Base-by-base conservation (phyloP, 2,113 vertebrate genomes). In the Motacilla tschutschensis region DNA sequence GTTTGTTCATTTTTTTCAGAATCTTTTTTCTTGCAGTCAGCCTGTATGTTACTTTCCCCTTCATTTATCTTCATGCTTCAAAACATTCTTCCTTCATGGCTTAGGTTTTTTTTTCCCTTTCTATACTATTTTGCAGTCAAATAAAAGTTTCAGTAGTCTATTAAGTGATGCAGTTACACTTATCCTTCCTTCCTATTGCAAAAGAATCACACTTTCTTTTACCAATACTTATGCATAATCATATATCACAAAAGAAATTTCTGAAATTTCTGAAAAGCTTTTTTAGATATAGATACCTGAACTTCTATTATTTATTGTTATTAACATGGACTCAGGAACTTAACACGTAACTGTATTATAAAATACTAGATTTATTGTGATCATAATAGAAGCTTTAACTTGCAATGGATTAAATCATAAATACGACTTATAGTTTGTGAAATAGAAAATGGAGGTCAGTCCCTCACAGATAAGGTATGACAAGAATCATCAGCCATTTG, bases 1-100 rank as follows among this genome's bases (percentile, higher is more conserved):
- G 2, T 18, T 19, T 26, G 8, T 11, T 51, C 8, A n/a, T 17
- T 18, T 46, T 46, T 8, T 24, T 2, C 6, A 9, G 2, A 8
- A 4, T 12, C 17, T 46, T 66, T 44, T 22, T 47, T 29, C 59
- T 38, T 26, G n/a, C 7, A 31, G 4, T 40, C 19, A 59, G 6
- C 25, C 29, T 58, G 40, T 62, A 65, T 36, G 2, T 50, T 78
- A 9, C 14, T 40, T 66, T 22, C 50, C 36, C 7, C 3, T 58
- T 53, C 0, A 1, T 51, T 82, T 51, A 29, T 43, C 58, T 24
- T 69, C 2, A 17, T 87, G 14, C 3, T 17, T 75, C 28, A 20
- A 67, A 91, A 66, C 2, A 35, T 4, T 81, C 5, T 4, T 82
- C 12, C 36, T 74, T 70, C 17, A 19, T n/a, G 24, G 2, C 1